These are phyloP conservation scores for Campoplex nolae DNA, from an alignment of 2,888 invertebrate species.

Conservation along the genomic window DNA sequence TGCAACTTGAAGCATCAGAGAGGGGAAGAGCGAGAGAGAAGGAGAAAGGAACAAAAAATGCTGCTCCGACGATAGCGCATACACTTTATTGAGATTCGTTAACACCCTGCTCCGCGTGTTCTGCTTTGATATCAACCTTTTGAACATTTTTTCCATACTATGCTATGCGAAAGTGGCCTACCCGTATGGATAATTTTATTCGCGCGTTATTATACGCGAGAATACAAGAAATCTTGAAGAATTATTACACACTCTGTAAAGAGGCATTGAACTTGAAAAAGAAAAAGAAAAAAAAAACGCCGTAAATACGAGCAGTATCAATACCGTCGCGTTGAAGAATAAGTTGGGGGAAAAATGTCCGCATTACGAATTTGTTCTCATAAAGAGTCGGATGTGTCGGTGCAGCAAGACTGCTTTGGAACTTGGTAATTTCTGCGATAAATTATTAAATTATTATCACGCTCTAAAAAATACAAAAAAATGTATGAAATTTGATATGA, in stretches of 20 bases:
- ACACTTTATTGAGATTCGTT: not conserved
- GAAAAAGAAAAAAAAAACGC: too few species aligned
- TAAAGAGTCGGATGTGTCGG: too few species aligned
- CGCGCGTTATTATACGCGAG: too few species aligned
- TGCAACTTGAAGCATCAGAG: too few species aligned
- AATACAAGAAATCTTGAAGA: not conserved
- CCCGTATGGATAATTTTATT: not conserved
- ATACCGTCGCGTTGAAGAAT: not conserved
- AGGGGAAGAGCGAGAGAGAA: too few species aligned
- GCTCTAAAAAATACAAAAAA: too few species aligned
- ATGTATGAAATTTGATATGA: not conserved
- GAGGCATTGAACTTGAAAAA: too few species aligned
- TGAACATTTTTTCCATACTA: not conserved
- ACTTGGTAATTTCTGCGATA: too few species aligned
- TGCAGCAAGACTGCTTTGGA: too few species aligned
- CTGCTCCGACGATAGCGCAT: not conserved
- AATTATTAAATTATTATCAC: too few species aligned
- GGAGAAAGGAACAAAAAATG: not conserved
- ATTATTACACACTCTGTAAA: not conserved
- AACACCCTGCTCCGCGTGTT: not conserved
- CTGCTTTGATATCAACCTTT: conserved; percentile 4
- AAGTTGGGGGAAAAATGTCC: not conserved
- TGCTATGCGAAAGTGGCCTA: too few species aligned
- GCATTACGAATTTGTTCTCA: not conserved
- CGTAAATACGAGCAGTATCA: too few species aligned